Evolutionary conservation across 2,888 invertebrate species (phyloP).

Genomic region (Ypsolopha scabrella): DNA sequence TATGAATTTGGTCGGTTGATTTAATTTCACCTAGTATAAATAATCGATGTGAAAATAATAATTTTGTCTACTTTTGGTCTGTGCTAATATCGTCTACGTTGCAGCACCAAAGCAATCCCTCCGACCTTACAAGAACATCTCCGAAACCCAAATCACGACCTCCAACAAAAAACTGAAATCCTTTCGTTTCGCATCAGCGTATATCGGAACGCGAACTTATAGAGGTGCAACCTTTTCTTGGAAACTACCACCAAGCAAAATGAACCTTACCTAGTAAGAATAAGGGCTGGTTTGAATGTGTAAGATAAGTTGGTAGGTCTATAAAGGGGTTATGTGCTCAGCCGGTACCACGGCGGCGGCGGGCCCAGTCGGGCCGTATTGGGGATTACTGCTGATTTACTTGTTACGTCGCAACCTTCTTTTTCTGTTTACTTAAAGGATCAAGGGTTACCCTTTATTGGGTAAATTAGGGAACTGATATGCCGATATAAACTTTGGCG

Average conservation of each 20-base stretch:
- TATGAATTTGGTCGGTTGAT: no score
- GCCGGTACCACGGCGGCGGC: slow-evolving; percentile 28
- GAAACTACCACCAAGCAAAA: background rate
- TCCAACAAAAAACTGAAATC: no score
- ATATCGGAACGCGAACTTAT: no score
- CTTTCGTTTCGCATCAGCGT: no score
- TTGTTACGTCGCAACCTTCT: slow-evolving; percentile 49
- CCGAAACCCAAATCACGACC: no score
- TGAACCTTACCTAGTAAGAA: background rate
- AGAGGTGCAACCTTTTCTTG: no score
- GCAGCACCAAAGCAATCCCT: no score
- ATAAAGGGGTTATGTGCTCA: slow-evolving; percentile 37
- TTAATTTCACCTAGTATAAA: no score
- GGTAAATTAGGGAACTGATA: slow-evolving; percentile 64
- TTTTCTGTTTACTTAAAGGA: slow-evolving; percentile 68
- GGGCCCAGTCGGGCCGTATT: slow-evolving; percentile 40
- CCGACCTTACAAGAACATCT: no score
- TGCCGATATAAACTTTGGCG: slow-evolving; percentile 43
- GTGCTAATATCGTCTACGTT: no score
- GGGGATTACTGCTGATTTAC: slow-evolving; percentile 63
- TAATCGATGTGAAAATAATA: no score
- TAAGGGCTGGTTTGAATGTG: background rate
- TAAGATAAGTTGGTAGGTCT: background rate
- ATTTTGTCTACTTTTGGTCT: no score
- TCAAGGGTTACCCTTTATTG: slow-evolving; percentile 67